Evolutionary conservation across 2,888 invertebrate species (phyloP).

Genomic region (Andrena marginata): DNA sequence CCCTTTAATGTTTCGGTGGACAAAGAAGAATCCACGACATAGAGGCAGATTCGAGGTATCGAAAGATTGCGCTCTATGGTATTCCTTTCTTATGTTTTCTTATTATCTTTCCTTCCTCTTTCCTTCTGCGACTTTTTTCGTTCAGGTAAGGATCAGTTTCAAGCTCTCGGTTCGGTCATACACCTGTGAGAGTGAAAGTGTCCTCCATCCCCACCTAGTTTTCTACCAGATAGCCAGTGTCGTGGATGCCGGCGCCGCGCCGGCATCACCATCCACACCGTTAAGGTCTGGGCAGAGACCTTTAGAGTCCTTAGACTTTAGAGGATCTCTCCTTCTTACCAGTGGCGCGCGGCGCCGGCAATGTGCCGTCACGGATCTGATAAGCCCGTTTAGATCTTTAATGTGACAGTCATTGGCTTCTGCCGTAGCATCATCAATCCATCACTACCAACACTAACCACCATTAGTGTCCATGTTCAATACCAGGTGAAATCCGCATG

Average conservation of each 20-base stretch:
- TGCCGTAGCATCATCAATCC: not conserved
- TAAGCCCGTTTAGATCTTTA: not conserved
- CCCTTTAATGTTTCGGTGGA: too few species aligned
- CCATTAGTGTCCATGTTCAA: conserved; percentile 67
- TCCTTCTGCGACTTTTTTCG: conserved; percentile 55
- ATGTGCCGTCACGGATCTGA: not conserved
- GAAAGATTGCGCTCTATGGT: not conserved
- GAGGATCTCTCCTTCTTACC: not conserved
- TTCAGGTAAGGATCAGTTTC: conserved; percentile 58
- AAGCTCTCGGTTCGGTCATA: conserved; percentile 80
- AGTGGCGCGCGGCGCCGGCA: not conserved
- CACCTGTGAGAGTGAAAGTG: conserved; percentile 85
- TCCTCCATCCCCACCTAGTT: conserved; percentile 70
- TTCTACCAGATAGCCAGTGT: conserved; percentile 28
- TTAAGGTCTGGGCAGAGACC: too few species aligned
- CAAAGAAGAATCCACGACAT: too few species aligned
- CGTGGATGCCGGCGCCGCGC: conserved; percentile 18
- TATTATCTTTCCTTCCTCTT: not conserved
- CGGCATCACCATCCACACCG: conserved; percentile 16
- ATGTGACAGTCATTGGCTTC: not conserved
- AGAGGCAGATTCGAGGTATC: too few species aligned
- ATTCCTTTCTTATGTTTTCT: not conserved
- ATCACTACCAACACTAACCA: too few species aligned
- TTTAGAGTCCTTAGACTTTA: too few species aligned
- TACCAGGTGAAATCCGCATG: conserved; percentile 73